Percentiles rank a stretch among this genome's conserved stretches.
Conservation (phyloP, 2,888 invertebrate species). For the Cataglyphis altisquamis region DNA sequence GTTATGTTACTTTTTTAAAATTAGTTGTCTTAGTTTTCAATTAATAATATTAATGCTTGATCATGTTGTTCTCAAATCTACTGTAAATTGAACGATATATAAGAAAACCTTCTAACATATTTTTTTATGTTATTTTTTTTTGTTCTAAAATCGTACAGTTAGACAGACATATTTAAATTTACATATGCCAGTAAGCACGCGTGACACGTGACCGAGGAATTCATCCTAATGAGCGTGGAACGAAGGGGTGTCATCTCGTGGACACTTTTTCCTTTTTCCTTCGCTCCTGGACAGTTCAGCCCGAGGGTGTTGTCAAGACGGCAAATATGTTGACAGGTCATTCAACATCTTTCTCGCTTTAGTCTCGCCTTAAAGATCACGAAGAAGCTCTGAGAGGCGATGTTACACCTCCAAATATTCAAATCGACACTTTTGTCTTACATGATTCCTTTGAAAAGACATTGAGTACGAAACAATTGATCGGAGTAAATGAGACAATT, state of each 20-base stretch:
- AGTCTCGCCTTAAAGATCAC: conserved; percentile 32
- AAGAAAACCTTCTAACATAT: background rate
- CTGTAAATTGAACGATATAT: background rate
- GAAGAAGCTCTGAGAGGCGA: conserved; percentile 71
- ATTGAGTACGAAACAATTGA: background rate
- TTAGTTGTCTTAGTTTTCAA: background rate
- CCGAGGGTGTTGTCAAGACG: conserved; percentile 76
- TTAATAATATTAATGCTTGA: background rate
- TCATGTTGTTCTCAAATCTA: background rate
- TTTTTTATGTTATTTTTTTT: background rate
- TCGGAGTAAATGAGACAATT: background rate
- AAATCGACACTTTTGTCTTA: background rate
- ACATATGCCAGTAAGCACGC: conserved; percentile 68
- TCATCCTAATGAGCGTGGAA: conserved; percentile 81
- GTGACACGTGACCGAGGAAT: conserved; percentile 76
- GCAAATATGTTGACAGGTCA: conserved; percentile 82
- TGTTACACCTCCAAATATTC: conserved; percentile 47
- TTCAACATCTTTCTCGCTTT: conserved; percentile 74
- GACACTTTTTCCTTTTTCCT: conserved; percentile 64
- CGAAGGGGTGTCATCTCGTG: conserved; percentile 78
- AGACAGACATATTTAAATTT: conserved; percentile 71
- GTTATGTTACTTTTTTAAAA: background rate
- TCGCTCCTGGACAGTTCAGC: conserved; percentile 52
- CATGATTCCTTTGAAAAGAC: conserved; percentile 44
- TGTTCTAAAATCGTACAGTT: conserved; percentile 28